These are phyloP conservation scores for Anodontia alba DNA, from an alignment of 2,888 invertebrate species.

Conservation along the genomic window DNA sequence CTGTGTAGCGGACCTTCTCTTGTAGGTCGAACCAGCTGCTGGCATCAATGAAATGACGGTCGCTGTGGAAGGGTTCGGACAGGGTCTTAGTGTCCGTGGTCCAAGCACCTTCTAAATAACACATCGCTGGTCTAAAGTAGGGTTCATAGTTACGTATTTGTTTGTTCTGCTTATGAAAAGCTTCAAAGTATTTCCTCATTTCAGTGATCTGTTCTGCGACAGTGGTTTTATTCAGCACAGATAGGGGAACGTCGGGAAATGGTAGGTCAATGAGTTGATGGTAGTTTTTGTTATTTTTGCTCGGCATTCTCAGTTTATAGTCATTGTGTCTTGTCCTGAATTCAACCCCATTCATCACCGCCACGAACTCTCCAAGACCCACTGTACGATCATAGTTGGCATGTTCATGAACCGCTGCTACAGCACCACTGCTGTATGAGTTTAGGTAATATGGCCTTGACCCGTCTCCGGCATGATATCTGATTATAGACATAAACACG, in stretches of 20 bases:
- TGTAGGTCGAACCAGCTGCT: slow-evolving; percentile 66
- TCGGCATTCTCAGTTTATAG: slow-evolving; percentile 75
- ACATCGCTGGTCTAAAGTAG: slow-evolving; percentile 77
- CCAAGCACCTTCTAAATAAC: slow-evolving; percentile 80
- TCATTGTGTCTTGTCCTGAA: slow-evolving; percentile 82
- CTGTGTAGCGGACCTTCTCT: slow-evolving; percentile 72
- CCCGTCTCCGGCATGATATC: slow-evolving; percentile 32
- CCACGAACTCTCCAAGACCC: slow-evolving; percentile 75
- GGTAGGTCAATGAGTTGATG: slow-evolving; percentile 72
- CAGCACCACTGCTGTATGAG: slow-evolving; percentile 47
- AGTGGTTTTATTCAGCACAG: slow-evolving; percentile 63
- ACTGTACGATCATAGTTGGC: slow-evolving; percentile 73
- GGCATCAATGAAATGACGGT: slow-evolving; percentile 77
- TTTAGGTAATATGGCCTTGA: slow-evolving; percentile 61
- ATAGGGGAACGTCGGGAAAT: slow-evolving; percentile 75
- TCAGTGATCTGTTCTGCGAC: slow-evolving; percentile 70
- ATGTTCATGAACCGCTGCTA: slow-evolving; percentile 76
- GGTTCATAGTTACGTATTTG: slow-evolving; percentile 68
- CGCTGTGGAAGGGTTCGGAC: slow-evolving; percentile 78
- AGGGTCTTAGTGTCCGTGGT: slow-evolving; percentile 66
- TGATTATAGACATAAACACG: background rate
- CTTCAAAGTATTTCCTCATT: slow-evolving; percentile 79
- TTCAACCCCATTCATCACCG: slow-evolving; percentile 78
- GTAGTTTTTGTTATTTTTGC: slow-evolving; percentile 52
- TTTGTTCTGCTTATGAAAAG: slow-evolving; percentile 72